Percentiles rank a stretch among this genome's conserved stretches.
phyloP scores from a whole-genome alignment of 2,113 vertebrate species.

The Hassar affinis region DNA sequence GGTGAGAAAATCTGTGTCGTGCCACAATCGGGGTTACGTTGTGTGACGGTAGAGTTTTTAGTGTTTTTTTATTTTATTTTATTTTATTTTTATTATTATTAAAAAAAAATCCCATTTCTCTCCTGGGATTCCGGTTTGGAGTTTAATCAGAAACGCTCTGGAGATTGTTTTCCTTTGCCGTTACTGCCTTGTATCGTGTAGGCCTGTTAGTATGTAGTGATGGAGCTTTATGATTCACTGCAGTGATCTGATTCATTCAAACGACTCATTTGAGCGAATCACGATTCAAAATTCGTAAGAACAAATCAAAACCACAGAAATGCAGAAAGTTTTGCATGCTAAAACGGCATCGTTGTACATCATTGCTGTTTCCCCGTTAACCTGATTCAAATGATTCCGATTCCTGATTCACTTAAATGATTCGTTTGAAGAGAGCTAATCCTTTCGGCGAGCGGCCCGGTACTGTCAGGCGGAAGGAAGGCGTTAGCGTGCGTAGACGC shows the following conservation, averaged over 20 bases:
- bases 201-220: constrained; percentile 13
- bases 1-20: constrained; percentile 22
- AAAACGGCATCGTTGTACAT: too few relatives aligned
- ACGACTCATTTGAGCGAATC: constrained; percentile 3
- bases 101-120: not conserved
- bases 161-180: not conserved
- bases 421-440: not conserved
- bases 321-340: too few relatives aligned
- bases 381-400: not conserved
- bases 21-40: constrained; percentile 29
- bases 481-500: constrained; percentile 15
- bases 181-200: constrained; percentile 35
- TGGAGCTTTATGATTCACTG: not conserved
- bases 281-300: too few relatives aligned
- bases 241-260: not conserved
- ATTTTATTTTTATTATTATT: too few relatives aligned
- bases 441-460: not conserved
- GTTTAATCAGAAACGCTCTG: not conserved
- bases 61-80: not conserved
- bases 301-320: too few relatives aligned
- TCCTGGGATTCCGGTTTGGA: not conserved
- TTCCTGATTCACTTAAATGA: not conserved
- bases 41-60: constrained; percentile 23
- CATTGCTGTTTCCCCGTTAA: too few relatives aligned
- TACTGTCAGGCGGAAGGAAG: not conserved